These are phyloP conservation scores for Anarhynchus alexandrinus DNA, from an alignment of 2,113 vertebrate species.

Conservation along the genomic window DNA sequence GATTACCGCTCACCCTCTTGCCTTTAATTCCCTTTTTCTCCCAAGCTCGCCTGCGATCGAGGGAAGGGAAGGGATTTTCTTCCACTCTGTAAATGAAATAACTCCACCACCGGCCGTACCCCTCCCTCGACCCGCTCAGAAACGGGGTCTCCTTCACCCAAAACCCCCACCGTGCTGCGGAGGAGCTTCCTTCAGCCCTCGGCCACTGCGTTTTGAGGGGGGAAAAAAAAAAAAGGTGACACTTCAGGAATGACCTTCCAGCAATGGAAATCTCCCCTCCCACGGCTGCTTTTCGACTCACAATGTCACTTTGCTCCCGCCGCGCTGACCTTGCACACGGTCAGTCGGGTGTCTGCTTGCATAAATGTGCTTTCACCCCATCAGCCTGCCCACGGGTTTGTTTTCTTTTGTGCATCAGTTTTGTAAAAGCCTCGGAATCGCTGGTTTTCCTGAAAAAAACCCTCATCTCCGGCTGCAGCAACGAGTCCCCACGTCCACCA, in stretches of 20 bases:
- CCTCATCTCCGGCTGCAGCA: rapidly evolving
- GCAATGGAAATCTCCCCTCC: not conserved
- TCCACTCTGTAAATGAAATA: not conserved
- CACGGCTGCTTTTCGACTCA: not conserved
- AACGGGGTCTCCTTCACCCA: not conserved
- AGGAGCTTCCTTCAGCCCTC: not conserved
- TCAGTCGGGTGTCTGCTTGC: not conserved
- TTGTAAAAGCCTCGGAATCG: not conserved
- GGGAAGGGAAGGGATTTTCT: not conserved
- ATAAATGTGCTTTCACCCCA: not conserved
- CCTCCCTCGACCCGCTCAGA: not conserved
- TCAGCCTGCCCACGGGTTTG: too few species aligned
- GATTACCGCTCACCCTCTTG: too few species aligned
- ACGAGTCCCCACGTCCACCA: not conserved
- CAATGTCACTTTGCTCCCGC: not conserved
- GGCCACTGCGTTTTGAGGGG: rapidly evolving
- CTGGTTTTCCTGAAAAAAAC: not conserved
- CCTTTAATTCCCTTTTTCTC: not conserved
- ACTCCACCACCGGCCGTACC: rapidly evolving
- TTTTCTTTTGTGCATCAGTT: not conserved
- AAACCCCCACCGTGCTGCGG: not conserved
- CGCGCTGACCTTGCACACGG: not conserved
- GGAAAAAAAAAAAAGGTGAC: too few species aligned
- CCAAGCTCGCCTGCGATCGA: not conserved
- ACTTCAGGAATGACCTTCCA: not conserved